Percentiles rank a stretch among this genome's conserved stretches.
phyloP scores from a whole-genome alignment of 2,888 invertebrate species.

The Hecatera dysodea region DNA sequence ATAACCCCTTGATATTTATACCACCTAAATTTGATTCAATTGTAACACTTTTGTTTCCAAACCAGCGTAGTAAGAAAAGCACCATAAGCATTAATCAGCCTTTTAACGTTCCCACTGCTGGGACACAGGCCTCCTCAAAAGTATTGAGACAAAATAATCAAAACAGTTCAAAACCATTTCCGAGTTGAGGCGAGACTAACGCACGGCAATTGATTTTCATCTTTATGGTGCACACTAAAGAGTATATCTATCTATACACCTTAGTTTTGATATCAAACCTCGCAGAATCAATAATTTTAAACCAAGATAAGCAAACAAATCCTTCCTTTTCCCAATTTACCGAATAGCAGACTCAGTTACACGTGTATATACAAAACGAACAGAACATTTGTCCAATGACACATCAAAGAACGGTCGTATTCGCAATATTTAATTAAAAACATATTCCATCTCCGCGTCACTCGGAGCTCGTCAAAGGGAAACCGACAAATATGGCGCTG shows the following conservation, averaged over 20 bases:
- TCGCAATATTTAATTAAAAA: slow-evolving; percentile 45
- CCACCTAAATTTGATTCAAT: no score
- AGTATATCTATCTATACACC: neutral
- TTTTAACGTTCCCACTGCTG: no score
- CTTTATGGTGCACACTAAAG: neutral
- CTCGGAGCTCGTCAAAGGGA: slow-evolving; percentile 49
- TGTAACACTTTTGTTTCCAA: no score
- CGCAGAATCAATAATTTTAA: neutral
- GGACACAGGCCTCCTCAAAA: no score
- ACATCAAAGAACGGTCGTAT: slow-evolving; percentile 35
- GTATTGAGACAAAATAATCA: no score
- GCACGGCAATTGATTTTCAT: neutral
- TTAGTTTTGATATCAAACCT: no score
- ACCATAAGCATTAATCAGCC: no score
- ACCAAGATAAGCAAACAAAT: neutral
- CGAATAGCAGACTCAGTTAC: slow-evolving; percentile 11
- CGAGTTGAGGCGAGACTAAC: no score
- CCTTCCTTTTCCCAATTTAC: neutral
- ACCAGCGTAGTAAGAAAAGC: no score
- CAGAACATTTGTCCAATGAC: slow-evolving; percentile 14
- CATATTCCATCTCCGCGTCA: slow-evolving; percentile 23
- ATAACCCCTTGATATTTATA: no score
- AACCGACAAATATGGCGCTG: slow-evolving; percentile 39
- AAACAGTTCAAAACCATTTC: no score
- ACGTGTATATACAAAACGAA: slow-evolving; percentile 23